Base-by-base conservation (phyloP, 1,140 invertebrate species). In the Drosophila asahinai region DNA sequence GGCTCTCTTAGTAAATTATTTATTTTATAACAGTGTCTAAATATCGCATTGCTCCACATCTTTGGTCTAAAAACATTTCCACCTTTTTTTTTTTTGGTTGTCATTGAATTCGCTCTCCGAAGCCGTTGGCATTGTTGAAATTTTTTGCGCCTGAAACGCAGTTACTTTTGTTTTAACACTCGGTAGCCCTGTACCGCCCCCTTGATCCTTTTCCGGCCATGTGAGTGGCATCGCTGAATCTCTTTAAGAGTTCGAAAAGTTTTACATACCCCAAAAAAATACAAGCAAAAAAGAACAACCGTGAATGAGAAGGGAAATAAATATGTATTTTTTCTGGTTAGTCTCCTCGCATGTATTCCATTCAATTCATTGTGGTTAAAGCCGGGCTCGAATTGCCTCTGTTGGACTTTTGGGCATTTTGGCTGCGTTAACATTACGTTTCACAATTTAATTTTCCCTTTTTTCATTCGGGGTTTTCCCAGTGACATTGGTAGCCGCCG, bases 351-450 rank as follows among this genome's bases (percentile, higher is more conserved):
- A 63, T 79, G 51, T 78, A 71, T 79, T 64, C 33, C 58, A 77
- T 86, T 83, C 83, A 86, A 79, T 86, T 86, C 79, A 86, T 86
- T 86, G 83, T 82, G 83, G 83, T 86, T 77, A 71, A 58, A 42
- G 76, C 70, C 83, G 22, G 57, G 60, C 60, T 59, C 58, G 77
- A 47, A 73, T 80, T 55, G 51, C 45, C 61, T 49, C 36, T 54
- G 22, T 83, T 60, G 81, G 81, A 83, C 81, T 84, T 73, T 81
- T 86, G 81, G 70, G 81, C 59, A 76, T 83, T 55, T 83, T 77
- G 81, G 70, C 67, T 83, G 77, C 60, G 66, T 82, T 82, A 74
- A 78, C 68, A 82, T 83, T 83, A 82, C 67, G 62, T 36, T 74
- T 79, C 66, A 79, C 79, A 77, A 80, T 81, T 84, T 80, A 72